Conservation (phyloP, 2,888 invertebrate species). For the Drosophila cognata region DNA sequence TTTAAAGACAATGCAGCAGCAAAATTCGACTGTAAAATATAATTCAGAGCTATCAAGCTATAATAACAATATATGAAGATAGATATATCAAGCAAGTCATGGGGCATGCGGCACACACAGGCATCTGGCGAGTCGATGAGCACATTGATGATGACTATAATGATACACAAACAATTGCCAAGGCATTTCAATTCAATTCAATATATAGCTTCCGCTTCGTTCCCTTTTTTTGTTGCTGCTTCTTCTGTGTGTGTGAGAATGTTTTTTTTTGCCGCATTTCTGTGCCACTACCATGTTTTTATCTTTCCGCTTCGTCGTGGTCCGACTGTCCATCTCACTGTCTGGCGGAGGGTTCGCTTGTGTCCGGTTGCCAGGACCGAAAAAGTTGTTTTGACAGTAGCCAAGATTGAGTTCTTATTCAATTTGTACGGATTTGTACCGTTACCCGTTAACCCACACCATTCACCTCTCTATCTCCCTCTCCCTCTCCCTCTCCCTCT, state of each 20-base stretch:
- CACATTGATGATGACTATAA: conserved; percentile 72
- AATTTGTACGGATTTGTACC: conserved; percentile 74
- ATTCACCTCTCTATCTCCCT: neutral
- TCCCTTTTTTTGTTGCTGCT: neutral
- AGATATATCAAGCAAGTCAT: conserved; percentile 14
- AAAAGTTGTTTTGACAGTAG: conserved; percentile 74
- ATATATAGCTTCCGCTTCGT: conserved; percentile 11
- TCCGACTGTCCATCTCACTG: conserved; percentile 9
- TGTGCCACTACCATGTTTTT: conserved; percentile 34
- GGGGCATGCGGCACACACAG: conserved; percentile 22
- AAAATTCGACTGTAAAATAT: conserved; percentile 20
- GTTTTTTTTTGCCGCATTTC: conserved; percentile 25
- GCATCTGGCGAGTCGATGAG: conserved; percentile 39
- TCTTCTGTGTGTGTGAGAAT: neutral
- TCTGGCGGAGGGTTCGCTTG: conserved; percentile 17
- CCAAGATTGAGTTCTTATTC: conserved; percentile 80
- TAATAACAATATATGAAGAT: conserved; percentile 20
- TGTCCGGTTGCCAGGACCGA: conserved; percentile 51
- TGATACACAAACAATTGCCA: conserved; percentile 77
- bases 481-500: conserved; percentile 7
- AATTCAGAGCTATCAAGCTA: conserved; percentile 24
- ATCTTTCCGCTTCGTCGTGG: conserved; percentile 44
- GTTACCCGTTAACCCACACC: conserved; percentile 20
- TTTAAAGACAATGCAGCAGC: neutral
- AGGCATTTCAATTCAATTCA: conserved; percentile 66